Evolutionary conservation across 2,888 invertebrate species (phyloP), one percentile per base, ranked within the genome.

Genomic region (Polyploca ridens): DNA sequence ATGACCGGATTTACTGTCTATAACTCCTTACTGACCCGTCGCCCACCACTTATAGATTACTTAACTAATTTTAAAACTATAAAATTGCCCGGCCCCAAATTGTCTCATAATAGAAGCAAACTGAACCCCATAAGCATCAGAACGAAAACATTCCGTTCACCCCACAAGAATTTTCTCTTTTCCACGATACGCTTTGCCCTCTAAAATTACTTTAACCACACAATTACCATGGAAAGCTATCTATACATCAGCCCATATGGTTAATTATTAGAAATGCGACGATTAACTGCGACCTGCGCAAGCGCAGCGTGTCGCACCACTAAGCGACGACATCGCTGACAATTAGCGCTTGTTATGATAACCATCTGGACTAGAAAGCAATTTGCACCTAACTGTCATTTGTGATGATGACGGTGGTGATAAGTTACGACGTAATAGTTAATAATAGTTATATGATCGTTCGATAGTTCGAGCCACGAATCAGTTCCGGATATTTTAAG

Each of bases 231-330:
- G 54, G 19, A 54, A 54, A 54, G 54, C 54, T 54, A 54, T 54
- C 54, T 54, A 54, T 16, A 19, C 54, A 54, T 68, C 63, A 63
- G n/a, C 65, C 57, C 65, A 19, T n/a, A 58, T 0, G 14, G 19
- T 33, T 58, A 66, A 64, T 68, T 65, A 68, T 60, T 68, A 62
- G 68, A 68, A 64, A 66, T 59, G 58, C 54, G 61, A 64, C 67
- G 63, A 65, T 63, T 63, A 63, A 35, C n/a, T 13, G 38, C 33
- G 41, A 57, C 33, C 38, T 11, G 19, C 62, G 11, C 58, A 27
- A 58, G 62, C 64, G 19, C 49, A 44, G 14, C 46, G 46, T 46
- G 10, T n/a, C 54, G 19, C 16, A 19, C 54, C 54, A 54, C 54
- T 54, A 54, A 54, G 54, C 54, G 16, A 19, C 19, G 54, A 54